Percentiles rank a stretch among this genome's conserved stretches.
These are phyloP conservation scores for Pachliopta kotzebuea DNA, from an alignment of 2,888 invertebrate genomes.

Conservation along the genomic window DNA sequence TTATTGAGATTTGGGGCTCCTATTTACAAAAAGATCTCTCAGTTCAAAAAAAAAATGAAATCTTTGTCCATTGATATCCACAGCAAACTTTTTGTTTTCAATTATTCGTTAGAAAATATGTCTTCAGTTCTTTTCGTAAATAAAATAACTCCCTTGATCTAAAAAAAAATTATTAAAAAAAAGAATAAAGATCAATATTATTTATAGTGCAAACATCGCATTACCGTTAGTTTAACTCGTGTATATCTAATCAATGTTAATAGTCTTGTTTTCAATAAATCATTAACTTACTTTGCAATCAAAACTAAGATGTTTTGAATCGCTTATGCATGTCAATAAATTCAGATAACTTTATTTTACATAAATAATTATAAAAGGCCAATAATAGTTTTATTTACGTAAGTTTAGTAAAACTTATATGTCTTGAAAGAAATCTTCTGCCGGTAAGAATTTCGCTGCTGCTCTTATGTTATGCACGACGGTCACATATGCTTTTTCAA, in stretches of 20 bases:
- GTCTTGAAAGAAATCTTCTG: constrained; percentile 54
- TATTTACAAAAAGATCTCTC: too few species aligned
- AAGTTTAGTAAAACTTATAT: constrained; percentile 36
- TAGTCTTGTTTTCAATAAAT: constrained; percentile 15
- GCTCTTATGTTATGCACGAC: constrained; percentile 63
- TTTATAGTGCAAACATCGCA: constrained; percentile 16
- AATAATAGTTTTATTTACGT: neutral
- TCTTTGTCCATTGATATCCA: too few species aligned
- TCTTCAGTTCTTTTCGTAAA: too few species aligned
- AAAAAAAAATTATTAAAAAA: neutral
- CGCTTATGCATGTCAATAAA: neutral
- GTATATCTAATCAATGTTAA: constrained; percentile 13
- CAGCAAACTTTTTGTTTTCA: too few species aligned
- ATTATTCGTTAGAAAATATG: neutral
- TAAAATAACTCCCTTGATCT: too few species aligned
- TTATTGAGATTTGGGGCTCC: too few species aligned
- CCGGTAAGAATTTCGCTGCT: constrained; percentile 52
- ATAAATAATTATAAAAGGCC: neutral
- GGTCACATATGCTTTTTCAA: constrained; percentile 48
- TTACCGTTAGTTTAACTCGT: constrained; percentile 10
- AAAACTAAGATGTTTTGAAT: constrained; percentile 14
- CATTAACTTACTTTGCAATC: neutral
- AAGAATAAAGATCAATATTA: neutral
- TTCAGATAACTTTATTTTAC: neutral
- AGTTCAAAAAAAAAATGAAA: too few species aligned